Evolutionary conservation across 2,797 vertebrate genomes (phyloP), one percentile per base, ranked within the genome.

Genomic region (Mormyrus proboscirostris): DNA sequence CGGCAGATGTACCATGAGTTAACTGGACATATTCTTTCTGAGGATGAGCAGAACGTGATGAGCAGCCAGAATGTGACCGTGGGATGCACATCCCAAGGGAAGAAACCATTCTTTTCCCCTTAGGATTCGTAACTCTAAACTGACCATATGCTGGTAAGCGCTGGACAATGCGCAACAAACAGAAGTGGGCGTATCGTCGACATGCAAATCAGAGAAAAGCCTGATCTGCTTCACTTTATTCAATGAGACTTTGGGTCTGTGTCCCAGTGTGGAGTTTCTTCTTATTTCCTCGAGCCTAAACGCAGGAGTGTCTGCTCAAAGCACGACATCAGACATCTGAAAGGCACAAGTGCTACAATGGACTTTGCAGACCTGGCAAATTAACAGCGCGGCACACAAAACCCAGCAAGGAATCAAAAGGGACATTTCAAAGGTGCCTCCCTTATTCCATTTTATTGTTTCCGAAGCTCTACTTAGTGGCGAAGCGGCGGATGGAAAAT

Each of bases 371-470:
- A 92, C 92, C 93, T 94, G 91, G 92, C 92, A 93, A 92, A 92
- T 91, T 93, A 95, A 95, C 94, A 93, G 92, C 89, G 90, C 73
- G 59, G 90, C 91, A 91, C 90, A 93, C 91, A 93, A 95, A 95
- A 93, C 93, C 90, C 89, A 91, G 90, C 90, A 92, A 90, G 88
- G 92, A 91, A 91, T 93, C 92, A 93, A 91, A 93, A 84, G 89
- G 90, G 90, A 89, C 86, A 92, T 92, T 95, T 95, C 92, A 95
- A 95, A 95, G 91, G 89, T 92, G 90, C 89, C 91, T 82, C 93
- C 93, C 91, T 94, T 93, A 94, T 95, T 93, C 91, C 87, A 90
- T 94, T 94, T 94, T 93, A 65, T 91, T 92, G 91, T 92, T 93
- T 92, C 92, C 91, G 92, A 93, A 93, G 92, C 88, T 16, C 91